Base-by-base conservation (phyloP, 2,113 vertebrate genomes). In the Epinephelus cyanopodus region DNA sequence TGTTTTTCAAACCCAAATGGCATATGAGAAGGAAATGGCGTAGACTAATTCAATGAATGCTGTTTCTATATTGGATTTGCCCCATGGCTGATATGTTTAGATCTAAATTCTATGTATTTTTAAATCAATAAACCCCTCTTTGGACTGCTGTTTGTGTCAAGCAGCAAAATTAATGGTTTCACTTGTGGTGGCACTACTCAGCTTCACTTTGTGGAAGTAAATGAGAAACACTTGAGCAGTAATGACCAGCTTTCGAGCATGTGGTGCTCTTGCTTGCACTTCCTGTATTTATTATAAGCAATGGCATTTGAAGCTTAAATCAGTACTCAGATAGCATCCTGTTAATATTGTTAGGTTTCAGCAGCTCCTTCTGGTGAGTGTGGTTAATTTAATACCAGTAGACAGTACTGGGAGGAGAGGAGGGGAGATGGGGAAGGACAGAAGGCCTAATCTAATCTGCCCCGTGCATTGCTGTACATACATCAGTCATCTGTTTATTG, bases 271-370 rank as follows among this genome's bases (percentile, higher is more conserved):
- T 23, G 69, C 84, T 84, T 63, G 47, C 57, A 76, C 90, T 92
- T 94, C 91, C 90, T 93, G 83, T 93, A 79, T 93, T 93, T 90
- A 92, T 93, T 81, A 86, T 84, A 86, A 89, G 87, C 83, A 87
- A 39, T 88, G 65, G 84, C 88, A 89, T 90, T 88, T 92, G 75
- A 85, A 82, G 72, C 90, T 84, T 73, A 86, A 89, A 92, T 88
- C 86, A 84, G 73, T 47, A 54, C 64, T 71, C 85, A 91, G 90
- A 90, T 87, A 90, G 86, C 82, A 86, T 93, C 87, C 83, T 82
- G 82, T 78, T 93, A 93, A 94, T 87, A 77, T 88, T 58, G 85
- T 95, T 94, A 92, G 60, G 78, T 90, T 77, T 92, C 87, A 90
- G 87, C 88, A 87, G 82, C 81, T 90, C 86, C 84, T 85, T 78